Percentiles rank a stretch among this genome's conserved stretches.
Conservation (phyloP, 2,113 vertebrate genomes). For the Galemys pyrenaicus region DNA sequence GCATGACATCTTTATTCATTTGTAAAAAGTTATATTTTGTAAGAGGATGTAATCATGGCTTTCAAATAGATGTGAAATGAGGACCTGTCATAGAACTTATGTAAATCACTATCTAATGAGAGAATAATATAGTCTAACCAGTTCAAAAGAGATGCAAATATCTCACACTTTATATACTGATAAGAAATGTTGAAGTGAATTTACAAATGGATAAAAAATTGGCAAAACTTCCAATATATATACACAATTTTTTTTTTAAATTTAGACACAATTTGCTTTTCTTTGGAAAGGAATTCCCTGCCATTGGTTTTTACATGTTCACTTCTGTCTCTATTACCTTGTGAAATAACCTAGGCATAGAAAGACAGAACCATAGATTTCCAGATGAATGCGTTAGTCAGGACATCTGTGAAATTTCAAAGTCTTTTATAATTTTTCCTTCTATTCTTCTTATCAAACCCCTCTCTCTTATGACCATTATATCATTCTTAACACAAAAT, state of each 20-base stretch:
- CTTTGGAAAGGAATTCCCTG: not conserved
- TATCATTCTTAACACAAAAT: not conserved
- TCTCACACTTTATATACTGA: not conserved
- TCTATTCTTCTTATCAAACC: not conserved
- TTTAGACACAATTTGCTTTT: not conserved
- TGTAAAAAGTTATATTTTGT: not conserved
- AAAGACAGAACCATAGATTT: not conserved
- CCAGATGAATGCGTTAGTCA: not conserved
- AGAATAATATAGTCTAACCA: not conserved
- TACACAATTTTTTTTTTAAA: no score
- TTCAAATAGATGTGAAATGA: not conserved
- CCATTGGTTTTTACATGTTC: not conserved
- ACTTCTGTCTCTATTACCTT: not conserved
- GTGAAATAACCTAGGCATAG: not conserved
- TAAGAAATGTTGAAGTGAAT: not conserved
- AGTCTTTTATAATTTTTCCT: not conserved
- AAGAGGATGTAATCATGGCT: not conserved
- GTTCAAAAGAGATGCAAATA: not conserved
- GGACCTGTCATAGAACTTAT: not conserved
- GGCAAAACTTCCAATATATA: not conserved
- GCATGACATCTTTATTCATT: not conserved
- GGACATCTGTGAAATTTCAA: not conserved
- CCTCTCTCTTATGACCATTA: not conserved
- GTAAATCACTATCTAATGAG: conserved; percentile 20
- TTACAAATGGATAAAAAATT: not conserved